phyloP scores from a whole-genome alignment of 30 jellyfish, hydroid and myxozoan genomes.

The Aurelia sp. region DNA sequence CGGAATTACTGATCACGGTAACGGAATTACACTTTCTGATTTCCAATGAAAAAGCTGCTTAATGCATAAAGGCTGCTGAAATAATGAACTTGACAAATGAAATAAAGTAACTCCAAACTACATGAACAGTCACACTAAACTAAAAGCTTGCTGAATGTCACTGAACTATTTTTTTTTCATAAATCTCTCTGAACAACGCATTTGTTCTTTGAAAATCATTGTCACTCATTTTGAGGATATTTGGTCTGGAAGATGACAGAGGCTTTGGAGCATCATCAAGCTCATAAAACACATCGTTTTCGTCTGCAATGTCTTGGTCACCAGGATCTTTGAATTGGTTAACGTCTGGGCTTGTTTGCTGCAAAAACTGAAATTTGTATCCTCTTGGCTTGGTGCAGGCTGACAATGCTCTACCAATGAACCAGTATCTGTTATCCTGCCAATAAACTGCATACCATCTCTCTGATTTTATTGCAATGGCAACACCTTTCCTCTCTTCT shows the following conservation, averaged over 20 bases:
- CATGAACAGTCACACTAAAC: background rate
- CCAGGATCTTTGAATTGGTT: conserved; percentile 11
- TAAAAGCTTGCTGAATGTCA: conserved; percentile 10
- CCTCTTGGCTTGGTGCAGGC: conserved; percentile 5
- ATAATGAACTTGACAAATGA: too few relatives aligned
- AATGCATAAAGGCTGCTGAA: background rate
- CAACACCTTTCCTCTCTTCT: background rate
- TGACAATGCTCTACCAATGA: conserved; percentile 4
- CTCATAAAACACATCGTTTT: background rate
- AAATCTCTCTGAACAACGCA: background rate
- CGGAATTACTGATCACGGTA: conserved; percentile 3
- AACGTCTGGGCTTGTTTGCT: conserved; percentile 1
- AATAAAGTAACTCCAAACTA: background rate
- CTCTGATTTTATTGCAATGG: background rate
- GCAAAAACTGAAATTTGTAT: conserved; percentile 1
- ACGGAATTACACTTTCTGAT: conserved; percentile 7
- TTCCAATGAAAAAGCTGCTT: conserved; percentile 1
- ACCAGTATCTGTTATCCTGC: conserved; percentile 1
- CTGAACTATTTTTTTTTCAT: background rate
- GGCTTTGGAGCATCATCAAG: conserved; percentile 4
- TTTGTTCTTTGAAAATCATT: conserved; percentile 1
- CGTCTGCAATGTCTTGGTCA: background rate
- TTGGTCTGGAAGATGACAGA: conserved; percentile 2
- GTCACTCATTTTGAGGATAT: conserved; percentile 14
- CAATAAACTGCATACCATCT: conserved; percentile 10